A percentile compares a stretch with the other conserved stretches of the same genome.
Evolutionary conservation across 2,113 vertebrate species (phyloP).

Genomic region (Colossoma macropomum): DNA sequence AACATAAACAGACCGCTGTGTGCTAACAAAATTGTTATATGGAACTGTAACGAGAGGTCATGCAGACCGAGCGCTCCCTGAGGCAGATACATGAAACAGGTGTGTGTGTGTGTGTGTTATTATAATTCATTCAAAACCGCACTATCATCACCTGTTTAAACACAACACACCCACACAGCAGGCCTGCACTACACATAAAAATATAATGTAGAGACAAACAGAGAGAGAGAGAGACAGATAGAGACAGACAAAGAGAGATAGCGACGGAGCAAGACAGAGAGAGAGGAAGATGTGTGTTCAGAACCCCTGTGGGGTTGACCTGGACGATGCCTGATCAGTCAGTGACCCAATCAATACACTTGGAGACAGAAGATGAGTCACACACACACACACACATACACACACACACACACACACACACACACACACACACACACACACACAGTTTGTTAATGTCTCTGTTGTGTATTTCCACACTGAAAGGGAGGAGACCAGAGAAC

Average conservation of each 20-base stretch:
- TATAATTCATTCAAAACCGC: background rate
- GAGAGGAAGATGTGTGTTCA: constrained; percentile 34
- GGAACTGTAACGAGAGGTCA: background rate
- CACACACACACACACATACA: constrained; percentile 3
- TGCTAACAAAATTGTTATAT: background rate
- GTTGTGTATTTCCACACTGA: no score
- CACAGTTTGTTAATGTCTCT: no score
- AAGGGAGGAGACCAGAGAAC: no score
- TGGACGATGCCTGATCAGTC: background rate
- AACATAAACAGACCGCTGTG: background rate
- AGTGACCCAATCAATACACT: background rate
- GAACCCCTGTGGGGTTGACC: constrained; percentile 43
- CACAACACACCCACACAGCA: background rate
- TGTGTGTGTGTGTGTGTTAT: background rate
- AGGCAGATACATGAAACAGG: background rate
- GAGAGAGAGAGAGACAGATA: background rate
- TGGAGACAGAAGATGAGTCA: background rate
- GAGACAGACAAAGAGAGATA: background rate
- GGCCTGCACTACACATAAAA: background rate
- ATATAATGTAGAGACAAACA: background rate
- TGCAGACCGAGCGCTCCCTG: background rate
- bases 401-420: background rate
- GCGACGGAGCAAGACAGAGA: background rate
- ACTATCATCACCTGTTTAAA: no score
- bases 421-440: background rate